phyloP scores from a whole-genome alignment of 2,113 vertebrate genomes.

The Syngnathus scovelli region DNA sequence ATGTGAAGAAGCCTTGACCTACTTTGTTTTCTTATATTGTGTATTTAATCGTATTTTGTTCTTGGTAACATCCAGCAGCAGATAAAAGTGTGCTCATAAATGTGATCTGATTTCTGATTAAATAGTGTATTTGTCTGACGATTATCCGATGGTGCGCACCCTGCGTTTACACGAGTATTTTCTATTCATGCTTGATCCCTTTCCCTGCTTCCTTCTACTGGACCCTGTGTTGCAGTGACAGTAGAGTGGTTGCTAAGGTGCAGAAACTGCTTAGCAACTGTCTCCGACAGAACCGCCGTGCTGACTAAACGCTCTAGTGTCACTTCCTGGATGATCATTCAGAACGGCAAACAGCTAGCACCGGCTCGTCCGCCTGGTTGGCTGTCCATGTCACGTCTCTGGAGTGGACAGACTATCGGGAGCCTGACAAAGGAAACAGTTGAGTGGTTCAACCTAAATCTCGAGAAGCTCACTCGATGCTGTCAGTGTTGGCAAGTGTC shows the following conservation, averaged over 20 bases:
- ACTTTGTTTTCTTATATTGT: background rate
- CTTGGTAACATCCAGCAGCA: background rate
- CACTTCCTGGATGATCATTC: conserved; percentile 57
- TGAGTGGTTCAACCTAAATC: background rate
- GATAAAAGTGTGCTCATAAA: background rate
- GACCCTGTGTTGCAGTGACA: conserved; percentile 37
- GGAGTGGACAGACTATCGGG: background rate
- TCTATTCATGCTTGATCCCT: conserved; percentile 18
- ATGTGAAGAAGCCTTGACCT: background rate
- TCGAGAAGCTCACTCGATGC: conserved; percentile 2
- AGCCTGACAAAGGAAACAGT: background rate
- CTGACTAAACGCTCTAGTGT: conserved; percentile 66
- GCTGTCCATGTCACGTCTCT: conserved; percentile 32
- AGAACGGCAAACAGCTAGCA: conserved; percentile 46
- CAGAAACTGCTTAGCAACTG: conserved; percentile 76
- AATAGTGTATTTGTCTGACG: background rate
- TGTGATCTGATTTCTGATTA: background rate
- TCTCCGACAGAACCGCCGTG: conserved; percentile 54
- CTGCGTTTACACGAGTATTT: conserved; percentile 17
- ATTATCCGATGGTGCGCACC: background rate
- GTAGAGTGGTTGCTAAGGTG: conserved; percentile 66
- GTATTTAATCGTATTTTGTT: background rate
- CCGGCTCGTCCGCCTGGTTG: conserved; percentile 22
- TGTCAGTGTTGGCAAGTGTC: conserved; percentile 12
- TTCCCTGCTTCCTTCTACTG: conserved; percentile 16